Evolutionary conservation across 2,888 invertebrate genomes (phyloP).

Genomic region (Tachina lurida): DNA sequence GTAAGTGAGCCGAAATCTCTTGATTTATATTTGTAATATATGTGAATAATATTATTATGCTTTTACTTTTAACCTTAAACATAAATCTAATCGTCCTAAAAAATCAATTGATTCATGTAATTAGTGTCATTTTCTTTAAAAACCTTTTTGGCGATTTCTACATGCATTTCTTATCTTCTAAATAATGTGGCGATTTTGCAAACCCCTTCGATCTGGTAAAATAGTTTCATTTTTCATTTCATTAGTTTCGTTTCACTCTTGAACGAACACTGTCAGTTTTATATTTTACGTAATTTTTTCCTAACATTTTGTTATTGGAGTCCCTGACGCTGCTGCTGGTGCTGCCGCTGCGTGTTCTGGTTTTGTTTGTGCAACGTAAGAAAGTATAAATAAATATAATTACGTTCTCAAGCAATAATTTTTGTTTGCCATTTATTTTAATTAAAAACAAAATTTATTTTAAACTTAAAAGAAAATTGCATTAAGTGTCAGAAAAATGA

Average conservation of each 20-base stretch:
- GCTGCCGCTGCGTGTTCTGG: constrained; percentile 20
- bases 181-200: neutral
- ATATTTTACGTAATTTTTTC: constrained; percentile 49
- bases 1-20: no score
- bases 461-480: constrained; percentile 65
- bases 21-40: no score
- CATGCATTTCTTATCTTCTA: no score
- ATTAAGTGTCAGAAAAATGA: constrained; percentile 67
- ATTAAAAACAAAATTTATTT: constrained; percentile 64
- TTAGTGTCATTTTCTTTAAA: no score
- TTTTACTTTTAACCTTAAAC: no score
- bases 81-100: no score
- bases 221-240: constrained; percentile 39
- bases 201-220: no score
- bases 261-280: constrained; percentile 52
- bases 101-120: no score
- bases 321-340: neutral
- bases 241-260: constrained; percentile 44
- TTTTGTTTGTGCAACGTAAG: constrained; percentile 27
- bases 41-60: no score
- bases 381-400: constrained; percentile 17
- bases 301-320: constrained; percentile 15
- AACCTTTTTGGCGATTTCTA: no score
- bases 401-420: constrained; percentile 49
- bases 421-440: constrained; percentile 66